Evolutionary conservation across 2,888 invertebrate genomes (phyloP), one percentile per base, ranked within the genome.

Genomic region (Oligia strigilis): DNA sequence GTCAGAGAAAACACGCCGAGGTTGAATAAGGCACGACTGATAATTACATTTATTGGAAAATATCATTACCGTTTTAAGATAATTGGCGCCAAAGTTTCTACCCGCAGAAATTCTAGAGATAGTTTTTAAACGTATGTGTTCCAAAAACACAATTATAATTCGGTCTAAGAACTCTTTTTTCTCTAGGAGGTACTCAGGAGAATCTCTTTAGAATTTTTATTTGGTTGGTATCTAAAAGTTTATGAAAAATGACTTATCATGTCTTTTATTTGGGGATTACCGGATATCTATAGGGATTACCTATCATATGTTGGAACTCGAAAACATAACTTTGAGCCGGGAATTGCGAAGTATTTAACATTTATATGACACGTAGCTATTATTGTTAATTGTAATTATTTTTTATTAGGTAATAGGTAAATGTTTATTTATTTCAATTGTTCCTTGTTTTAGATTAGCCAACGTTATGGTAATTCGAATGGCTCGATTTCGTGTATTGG

Each of bases 391-490:
- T 62, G 66, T 81, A 79, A 62, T 60, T 72, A 60, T 72, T 73
- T 64, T 69, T 81, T 36, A 36, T 36, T 40, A 40, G 40, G 40
- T 83, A 40, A 17, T 80, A 72, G 4, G 14, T 29, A 60, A 72
- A 23, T 49, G n/a, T 75, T 83, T 78, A 84, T 83, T 87, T 78
- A 87, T 84, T 84, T 40, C 49, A 71, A 69, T 72, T 75, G 72
- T 75, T 78, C 84, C 65, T 83, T 65, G 64, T 62, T 77, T 83
- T 71, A 84, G n/a, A 55, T 67, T 60, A 74, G n/a, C 36, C 52
- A 60, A 43, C 1, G 3, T 65, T 58, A 66, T 11, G 3, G 0
- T 60, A 29, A 58, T 69, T 58, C 60, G 0, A 52, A 52, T 60
- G 6, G 13, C 52, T 80, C 43, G 36, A 65, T 36, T 70, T 19